Percentiles rank a stretch among this genome's conserved stretches.
These are phyloP conservation scores for Agrilus planipennis DNA, from an alignment of 1,140 invertebrate genomes.

Conservation along the genomic window DNA sequence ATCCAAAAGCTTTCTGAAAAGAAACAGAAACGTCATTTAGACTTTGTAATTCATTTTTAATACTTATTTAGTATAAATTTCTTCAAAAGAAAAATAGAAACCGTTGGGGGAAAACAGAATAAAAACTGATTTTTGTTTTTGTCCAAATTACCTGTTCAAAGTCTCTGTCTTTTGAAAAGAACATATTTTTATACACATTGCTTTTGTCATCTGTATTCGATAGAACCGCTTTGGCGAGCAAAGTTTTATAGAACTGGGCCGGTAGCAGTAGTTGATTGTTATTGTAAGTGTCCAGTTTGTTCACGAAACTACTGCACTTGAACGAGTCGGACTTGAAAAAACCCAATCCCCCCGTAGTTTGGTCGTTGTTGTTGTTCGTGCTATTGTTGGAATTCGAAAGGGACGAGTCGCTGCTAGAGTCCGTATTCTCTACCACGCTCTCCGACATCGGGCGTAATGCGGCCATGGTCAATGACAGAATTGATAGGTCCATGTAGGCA, in stretches of 20 bases:
- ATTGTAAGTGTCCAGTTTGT: conserved; percentile 32
- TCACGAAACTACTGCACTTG: conserved; percentile 32
- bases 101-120: too few species aligned
- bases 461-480: conserved; percentile 25
- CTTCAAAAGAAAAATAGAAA: too few species aligned
- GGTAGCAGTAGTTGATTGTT: conserved; percentile 49
- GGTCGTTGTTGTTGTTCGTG: conserved; percentile 4
- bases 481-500: too few species aligned
- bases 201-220: conserved; percentile 28
- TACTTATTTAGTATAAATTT: too few species aligned
- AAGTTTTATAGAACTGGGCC: conserved; percentile 63
- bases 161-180: conserved; percentile 30
- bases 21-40: too few species aligned
- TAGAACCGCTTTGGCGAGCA: conserved; percentile 55
- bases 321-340: conserved; percentile 24
- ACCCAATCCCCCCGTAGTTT: conserved; percentile 12
- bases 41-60: too few species aligned
- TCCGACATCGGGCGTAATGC: conserved; percentile 24
- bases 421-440: conserved; percentile 25
- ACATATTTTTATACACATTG: conserved; percentile 33
- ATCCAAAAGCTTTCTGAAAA: conserved; percentile 32
- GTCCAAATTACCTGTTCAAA: conserved; percentile 32
- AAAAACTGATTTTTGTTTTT: too few species aligned
- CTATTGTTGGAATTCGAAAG: conserved; percentile 19
- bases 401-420: conserved; percentile 24